Percentiles rank a stretch among this genome's conserved stretches.
Evolutionary conservation across 2,797 vertebrate genomes (phyloP).

Genomic region (Enteromius trimaculatus): DNA sequence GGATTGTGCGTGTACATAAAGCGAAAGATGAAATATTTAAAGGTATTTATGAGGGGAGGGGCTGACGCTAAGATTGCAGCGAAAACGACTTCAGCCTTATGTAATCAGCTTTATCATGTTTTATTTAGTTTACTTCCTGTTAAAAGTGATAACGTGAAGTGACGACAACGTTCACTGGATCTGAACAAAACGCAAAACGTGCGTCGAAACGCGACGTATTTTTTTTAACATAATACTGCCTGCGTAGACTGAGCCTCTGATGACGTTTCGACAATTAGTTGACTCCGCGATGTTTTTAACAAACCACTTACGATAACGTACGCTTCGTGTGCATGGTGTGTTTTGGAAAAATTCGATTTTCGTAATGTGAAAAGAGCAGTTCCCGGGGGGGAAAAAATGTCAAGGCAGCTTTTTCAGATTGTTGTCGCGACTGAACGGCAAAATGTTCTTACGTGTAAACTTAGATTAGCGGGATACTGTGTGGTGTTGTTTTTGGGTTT

Average conservation of each 20-base stretch:
- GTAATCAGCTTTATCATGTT: conserved; percentile 23
- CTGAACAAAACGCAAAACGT: conserved; percentile 1
- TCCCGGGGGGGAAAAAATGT: neutral
- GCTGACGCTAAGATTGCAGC: conserved; percentile 65
- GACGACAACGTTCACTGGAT: conserved; percentile 22
- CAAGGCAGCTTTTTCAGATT: neutral
- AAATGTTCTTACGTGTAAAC: conserved; percentile 72
- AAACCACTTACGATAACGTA: conserved; percentile 64
- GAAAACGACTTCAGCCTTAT: conserved; percentile 21
- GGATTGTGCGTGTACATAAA: conserved; percentile 69
- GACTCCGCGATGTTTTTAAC: conserved; percentile 64
- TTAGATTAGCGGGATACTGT: conserved; percentile 66
- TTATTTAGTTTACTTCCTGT: conserved; percentile 3
- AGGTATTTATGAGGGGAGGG: conserved; percentile 68
- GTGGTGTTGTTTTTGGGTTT: conserved; percentile 69
- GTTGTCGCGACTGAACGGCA: conserved; percentile 40
- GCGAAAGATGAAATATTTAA: conserved; percentile 71
- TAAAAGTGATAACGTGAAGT: neutral
- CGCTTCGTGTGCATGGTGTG: conserved; percentile 80
- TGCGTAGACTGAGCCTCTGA: conserved; percentile 83
- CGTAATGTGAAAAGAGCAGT: conserved; percentile 66
- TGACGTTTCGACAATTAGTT: conserved; percentile 64
- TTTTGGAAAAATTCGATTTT: conserved; percentile 78
- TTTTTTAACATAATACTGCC: conserved; percentile 73
- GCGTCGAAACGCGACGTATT: neutral